Evolutionary conservation across 2,888 invertebrate genomes (phyloP).

Genomic region (Eupithecia inturbata): DNA sequence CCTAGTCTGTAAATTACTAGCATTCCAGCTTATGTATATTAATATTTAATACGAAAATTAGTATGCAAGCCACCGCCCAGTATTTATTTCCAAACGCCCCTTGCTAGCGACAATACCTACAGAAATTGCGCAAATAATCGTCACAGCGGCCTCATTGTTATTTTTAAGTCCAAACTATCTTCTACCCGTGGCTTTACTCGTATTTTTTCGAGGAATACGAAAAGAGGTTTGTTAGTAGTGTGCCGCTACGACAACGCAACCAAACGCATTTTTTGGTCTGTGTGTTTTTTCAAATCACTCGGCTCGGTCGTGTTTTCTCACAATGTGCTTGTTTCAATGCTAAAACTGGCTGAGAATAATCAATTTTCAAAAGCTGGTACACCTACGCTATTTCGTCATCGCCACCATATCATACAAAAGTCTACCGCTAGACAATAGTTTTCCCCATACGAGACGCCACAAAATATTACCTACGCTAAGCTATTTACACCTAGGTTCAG

Average conservation of each 20-base stretch:
- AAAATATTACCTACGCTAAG: background rate
- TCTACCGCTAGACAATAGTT: background rate
- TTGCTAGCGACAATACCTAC: conserved; percentile 29
- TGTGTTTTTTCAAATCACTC: no score
- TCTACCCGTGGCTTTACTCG: background rate
- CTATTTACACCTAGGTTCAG: background rate
- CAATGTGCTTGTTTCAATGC: background rate
- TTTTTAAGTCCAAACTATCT: conserved; percentile 49
- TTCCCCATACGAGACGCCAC: background rate
- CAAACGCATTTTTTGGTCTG: no score
- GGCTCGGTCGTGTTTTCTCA: no score
- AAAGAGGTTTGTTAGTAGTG: background rate
- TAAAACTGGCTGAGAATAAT: background rate
- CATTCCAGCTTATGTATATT: background rate
- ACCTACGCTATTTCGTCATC: background rate
- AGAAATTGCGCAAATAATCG: conserved; percentile 51
- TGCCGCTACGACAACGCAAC: background rate
- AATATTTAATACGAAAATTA: conserved; percentile 26
- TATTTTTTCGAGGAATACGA: background rate
- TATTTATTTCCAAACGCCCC: conserved; percentile 51
- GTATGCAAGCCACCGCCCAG: conserved; percentile 48
- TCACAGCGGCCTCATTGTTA: conserved; percentile 70
- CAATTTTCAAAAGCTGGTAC: background rate
- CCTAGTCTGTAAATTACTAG: no score
- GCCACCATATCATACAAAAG: no score